Evolutionary conservation across 2,797 vertebrate species (phyloP), one percentile per base, ranked within the genome.

Genomic region (Numenius phaeopus): DNA sequence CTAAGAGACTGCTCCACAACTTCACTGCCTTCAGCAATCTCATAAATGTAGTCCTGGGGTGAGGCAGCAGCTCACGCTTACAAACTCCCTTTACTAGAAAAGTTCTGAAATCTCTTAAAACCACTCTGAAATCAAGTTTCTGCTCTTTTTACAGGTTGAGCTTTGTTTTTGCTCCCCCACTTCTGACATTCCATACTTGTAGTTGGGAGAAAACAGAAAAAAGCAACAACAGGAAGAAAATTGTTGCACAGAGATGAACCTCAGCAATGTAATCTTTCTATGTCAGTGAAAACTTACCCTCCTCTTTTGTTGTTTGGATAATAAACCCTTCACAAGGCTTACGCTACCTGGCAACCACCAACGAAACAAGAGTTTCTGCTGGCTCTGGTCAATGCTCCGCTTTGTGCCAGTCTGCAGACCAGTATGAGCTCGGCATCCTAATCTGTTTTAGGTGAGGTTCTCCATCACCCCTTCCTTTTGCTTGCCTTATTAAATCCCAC

Each of bases 271-370:
- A 94, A 93, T 92, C 91, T 95, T 97, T 95, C 79, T 90, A 17
- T 92, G 90, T 85, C 89, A 73, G 80, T 87, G 94, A 87, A 94
- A 97, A 94, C 77, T 82, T 79, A 75, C 72, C 29, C 70, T 91
- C 10, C 30, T 61, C 77, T 84, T 95, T 95, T 96, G 89, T 94
- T 87, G 70, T 94, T 84, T 80, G 79, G 80, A 95, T 87, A 95
- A 97, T 95, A 89, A 95, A 90, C 84, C 54, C 69, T 93, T 91
- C 92, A 91, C 82, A 70, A 62, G 80, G 83, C 87, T 95, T 39
- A 97, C 0, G 87, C 96, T 97, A 97, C 97, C 95, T 96, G 95
- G 97, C 97, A 98, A 97, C 97, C 95, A 93, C 62, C 87, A 80
- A 54, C 9, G 15, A 91, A 87, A 88, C 40, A 40, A 87, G 89